Evolutionary conservation across 2,797 vertebrate species (phyloP).

Genomic region (Spondyliosoma cantharus): DNA sequence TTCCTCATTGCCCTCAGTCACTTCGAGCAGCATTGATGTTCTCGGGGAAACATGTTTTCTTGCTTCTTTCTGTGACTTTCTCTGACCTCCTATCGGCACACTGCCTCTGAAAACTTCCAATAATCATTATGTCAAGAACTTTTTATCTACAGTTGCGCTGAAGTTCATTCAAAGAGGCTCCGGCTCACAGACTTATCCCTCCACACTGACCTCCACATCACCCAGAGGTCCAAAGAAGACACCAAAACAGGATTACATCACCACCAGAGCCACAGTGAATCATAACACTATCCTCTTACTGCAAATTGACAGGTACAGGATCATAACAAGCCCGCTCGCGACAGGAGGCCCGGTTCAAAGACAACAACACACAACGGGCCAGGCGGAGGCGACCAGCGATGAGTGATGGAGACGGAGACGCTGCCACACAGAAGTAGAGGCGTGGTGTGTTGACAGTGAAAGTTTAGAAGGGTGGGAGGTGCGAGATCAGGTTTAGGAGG

Average conservation of each 20-base stretch:
- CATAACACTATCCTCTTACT: conserved; percentile 63
- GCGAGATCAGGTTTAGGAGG: conserved; percentile 42
- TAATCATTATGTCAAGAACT: background rate
- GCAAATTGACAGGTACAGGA: conserved; percentile 34
- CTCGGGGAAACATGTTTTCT: conserved; percentile 62
- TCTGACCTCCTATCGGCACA: conserved; percentile 56
- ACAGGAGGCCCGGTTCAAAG: conserved; percentile 49
- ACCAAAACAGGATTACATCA: conserved; percentile 38
- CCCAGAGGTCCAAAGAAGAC: conserved; percentile 10
- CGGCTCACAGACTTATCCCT: conserved; percentile 14
- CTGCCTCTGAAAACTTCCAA: background rate
- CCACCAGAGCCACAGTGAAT: conserved; percentile 7
- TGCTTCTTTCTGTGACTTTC: conserved; percentile 35
- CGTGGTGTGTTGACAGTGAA: conserved; percentile 71
- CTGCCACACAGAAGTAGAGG: conserved; percentile 58
- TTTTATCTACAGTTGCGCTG: background rate
- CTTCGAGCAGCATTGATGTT: conserved; percentile 13
- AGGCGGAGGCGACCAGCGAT: conserved; percentile 9
- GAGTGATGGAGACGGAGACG: conserved; percentile 15
- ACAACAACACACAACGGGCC: conserved; percentile 40
- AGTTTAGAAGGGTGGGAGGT: conserved; percentile 72
- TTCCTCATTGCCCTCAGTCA: conserved; percentile 6
- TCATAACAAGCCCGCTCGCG: conserved; percentile 60
- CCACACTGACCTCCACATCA: conserved; percentile 16
- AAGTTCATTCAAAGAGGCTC: background rate